phyloP scores from a whole-genome alignment of 2,888 invertebrate species.

The Harmothoe impar region DNA sequence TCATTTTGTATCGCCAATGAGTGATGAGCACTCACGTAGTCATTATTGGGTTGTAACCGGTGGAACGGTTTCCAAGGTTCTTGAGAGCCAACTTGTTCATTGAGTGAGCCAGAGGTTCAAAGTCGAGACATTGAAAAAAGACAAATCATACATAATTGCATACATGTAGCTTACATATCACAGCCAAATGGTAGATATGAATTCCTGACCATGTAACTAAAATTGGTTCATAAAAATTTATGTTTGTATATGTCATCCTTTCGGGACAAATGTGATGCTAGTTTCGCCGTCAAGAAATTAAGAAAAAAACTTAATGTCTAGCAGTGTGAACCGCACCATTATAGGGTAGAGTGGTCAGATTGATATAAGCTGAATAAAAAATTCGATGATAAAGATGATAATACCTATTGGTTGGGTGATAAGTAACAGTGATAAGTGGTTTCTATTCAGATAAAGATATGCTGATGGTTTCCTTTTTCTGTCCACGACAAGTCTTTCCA shows the following conservation, averaged over 20 bases:
- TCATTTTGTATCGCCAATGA: not conserved
- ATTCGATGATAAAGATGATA: not conserved
- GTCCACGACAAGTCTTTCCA: constrained; percentile 32
- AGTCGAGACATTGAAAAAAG: not conserved
- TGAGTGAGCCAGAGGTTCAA: not conserved
- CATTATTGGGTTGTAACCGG: not conserved
- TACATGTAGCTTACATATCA: not conserved
- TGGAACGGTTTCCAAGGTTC: not conserved
- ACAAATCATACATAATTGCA: not conserved
- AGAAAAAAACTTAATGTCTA: too few relatives aligned
- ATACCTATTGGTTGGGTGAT: not conserved
- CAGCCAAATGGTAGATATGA: not conserved
- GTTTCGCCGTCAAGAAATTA: too few relatives aligned
- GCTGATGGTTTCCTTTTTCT: not conserved
- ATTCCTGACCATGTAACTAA: not conserved
- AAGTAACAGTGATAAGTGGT: constrained; percentile 14
- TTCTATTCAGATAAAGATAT: not conserved
- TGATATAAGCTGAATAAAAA: not conserved
- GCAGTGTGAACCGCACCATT: not conserved
- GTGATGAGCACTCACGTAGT: not conserved
- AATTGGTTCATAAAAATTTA: not conserved
- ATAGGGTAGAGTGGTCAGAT: not conserved
- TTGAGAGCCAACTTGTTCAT: not conserved
- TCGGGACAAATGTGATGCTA: not conserved
- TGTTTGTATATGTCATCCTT: not conserved